These are phyloP conservation scores for Hydractinia echinata DNA, from an alignment of 30 jellyfish, hydroid and myxozoan genomes.

Conservation along the genomic window DNA sequence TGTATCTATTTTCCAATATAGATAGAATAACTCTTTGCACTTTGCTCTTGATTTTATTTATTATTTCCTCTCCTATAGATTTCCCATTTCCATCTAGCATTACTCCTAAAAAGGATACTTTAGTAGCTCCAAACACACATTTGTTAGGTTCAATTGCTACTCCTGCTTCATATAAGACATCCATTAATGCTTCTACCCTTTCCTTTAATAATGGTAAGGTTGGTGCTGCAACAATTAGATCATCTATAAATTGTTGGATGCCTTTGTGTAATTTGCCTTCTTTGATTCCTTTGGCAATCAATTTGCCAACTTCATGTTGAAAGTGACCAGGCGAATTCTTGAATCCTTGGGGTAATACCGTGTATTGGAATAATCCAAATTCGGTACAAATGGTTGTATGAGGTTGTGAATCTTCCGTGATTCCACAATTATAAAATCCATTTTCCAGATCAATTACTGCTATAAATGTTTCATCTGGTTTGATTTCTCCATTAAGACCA, in stretches of 20 bases:
- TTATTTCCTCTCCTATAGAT: neutral
- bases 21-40: neutral
- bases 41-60: neutral
- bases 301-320: constrained; percentile 3
- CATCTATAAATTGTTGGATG: neutral
- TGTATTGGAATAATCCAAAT: neutral
- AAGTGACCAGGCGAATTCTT: neutral
- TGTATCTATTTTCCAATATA: neutral
- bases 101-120: neutral
- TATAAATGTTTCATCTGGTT: too few species aligned
- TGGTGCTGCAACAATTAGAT: neutral
- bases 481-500: too few species aligned
- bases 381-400: neutral
- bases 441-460: too few species aligned
- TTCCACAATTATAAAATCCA: too few species aligned
- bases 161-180: neutral
- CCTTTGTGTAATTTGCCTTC: neutral
- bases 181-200: neutral
- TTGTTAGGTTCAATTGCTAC: neutral
- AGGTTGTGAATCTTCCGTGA: too few species aligned
- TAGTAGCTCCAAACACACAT: neutral
- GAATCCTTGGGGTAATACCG: constrained; percentile 2
- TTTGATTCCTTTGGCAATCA: too few species aligned
- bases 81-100: neutral
- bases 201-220: neutral